Percentiles rank a stretch among this genome's conserved stretches.
Evolutionary conservation across 2,888 invertebrate genomes (phyloP).

Genomic region (Philereme vetulata): DNA sequence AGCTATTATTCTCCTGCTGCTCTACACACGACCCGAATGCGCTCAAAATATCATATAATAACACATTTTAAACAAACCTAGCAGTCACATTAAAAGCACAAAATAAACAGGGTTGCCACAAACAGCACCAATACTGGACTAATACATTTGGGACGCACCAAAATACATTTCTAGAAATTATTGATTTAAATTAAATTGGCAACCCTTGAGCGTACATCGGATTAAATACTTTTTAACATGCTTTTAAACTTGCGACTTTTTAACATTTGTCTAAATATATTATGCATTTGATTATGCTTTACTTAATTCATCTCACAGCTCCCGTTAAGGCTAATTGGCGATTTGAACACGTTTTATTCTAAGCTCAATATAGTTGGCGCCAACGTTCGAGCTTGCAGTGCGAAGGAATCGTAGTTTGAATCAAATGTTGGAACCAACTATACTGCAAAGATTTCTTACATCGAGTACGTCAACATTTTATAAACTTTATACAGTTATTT

Average conservation of each 20-base stretch:
- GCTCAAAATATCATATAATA: constrained; percentile 22
- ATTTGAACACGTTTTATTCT: constrained; percentile 67
- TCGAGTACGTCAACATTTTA: constrained; percentile 32
- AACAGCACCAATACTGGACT: constrained; percentile 24
- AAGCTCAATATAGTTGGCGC: constrained; percentile 25
- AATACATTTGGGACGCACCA: constrained; percentile 3
- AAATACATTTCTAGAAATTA: constrained; percentile 4
- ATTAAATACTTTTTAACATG: constrained; percentile 15
- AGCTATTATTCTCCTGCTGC: constrained; percentile 80
- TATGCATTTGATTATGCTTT: constrained; percentile 41
- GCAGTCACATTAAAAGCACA: neutral
- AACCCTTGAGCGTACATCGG: constrained; percentile 33
- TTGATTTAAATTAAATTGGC: constrained; percentile 22
- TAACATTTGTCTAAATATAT: constrained; percentile 19
- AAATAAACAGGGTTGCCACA: constrained; percentile 12
- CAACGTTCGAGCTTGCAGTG: constrained; percentile 17
- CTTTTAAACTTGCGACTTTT: constrained; percentile 15
- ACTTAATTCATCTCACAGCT: constrained; percentile 77
- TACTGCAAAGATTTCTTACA: constrained; percentile 32
- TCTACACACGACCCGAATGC: constrained; percentile 43
- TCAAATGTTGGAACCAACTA: constrained; percentile 23
- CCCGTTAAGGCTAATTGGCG: constrained; percentile 76
- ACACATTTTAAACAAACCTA: constrained; percentile 2
- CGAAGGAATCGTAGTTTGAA: constrained; percentile 1
- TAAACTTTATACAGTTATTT: constrained; percentile 28